Evolutionary conservation across 2,797 vertebrate species (phyloP).

Genomic region (Diplodus puntazzo): DNA sequence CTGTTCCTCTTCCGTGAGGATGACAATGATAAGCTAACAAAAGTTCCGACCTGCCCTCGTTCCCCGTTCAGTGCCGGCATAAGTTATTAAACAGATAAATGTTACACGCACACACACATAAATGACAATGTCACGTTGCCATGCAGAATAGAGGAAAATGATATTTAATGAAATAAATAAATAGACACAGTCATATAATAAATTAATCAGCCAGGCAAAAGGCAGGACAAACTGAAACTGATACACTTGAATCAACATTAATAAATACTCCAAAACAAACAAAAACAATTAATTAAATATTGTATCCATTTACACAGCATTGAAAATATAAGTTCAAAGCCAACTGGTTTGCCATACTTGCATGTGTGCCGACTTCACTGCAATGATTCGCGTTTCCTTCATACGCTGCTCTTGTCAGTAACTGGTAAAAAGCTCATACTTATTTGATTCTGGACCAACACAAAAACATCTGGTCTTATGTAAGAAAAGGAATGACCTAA

Average conservation of each 20-base stretch:
- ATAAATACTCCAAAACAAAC: constrained; percentile 37
- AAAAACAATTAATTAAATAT: neutral
- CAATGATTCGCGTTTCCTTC: neutral
- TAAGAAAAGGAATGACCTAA: neutral
- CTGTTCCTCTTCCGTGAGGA: constrained; percentile 30
- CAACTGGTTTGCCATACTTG: neutral
- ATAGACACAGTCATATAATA: constrained; percentile 22
- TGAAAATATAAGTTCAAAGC: neutral
- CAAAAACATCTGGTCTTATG: neutral
- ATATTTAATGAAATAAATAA: constrained; percentile 61
- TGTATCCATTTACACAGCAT: neutral
- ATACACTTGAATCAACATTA: constrained; percentile 9
- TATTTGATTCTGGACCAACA: neutral
- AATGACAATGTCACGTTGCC: neutral
- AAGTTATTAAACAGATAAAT: neutral
- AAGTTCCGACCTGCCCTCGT: constrained; percentile 42
- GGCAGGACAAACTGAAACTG: neutral
- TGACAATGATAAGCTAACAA: neutral
- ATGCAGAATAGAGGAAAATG: neutral
- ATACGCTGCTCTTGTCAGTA: neutral
- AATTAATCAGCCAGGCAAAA: constrained; percentile 25
- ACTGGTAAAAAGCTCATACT: neutral
- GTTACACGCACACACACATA: neutral
- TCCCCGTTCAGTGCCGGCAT: neutral
- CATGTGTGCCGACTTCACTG: neutral